Evolutionary conservation across 2,888 invertebrate species (phyloP).

Genomic region (Timema podura): DNA sequence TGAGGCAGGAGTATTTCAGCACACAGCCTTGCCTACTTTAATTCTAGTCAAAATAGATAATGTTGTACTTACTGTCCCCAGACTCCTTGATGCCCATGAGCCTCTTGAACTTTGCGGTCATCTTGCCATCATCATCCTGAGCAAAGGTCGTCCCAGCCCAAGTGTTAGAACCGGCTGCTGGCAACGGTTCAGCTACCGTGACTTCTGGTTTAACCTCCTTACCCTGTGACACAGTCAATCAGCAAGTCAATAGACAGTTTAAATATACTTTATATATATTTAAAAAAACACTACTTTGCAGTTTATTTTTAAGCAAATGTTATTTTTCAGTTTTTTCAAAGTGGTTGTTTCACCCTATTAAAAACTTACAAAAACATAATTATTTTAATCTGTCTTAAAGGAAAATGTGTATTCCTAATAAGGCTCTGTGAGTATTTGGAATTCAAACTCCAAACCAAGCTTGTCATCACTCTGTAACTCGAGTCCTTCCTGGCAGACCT

Average conservation of each 20-base stretch:
- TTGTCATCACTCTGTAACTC: no score
- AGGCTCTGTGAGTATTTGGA: no score
- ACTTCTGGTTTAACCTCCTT: constrained; percentile 41
- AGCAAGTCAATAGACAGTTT: no score
- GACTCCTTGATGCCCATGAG: constrained; percentile 89
- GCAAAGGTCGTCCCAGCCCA: constrained; percentile 87
- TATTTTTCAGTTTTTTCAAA: not conserved
- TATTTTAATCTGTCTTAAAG: not conserved
- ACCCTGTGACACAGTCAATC: no score
- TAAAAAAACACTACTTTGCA: no score
- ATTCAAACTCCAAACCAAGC: no score
- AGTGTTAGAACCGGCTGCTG: constrained; percentile 44
- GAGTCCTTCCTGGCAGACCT: no score
- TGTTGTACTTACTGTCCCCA: constrained; percentile 13
- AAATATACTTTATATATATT: no score
- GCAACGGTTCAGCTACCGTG: constrained; percentile 33
- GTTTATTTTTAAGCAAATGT: no score
- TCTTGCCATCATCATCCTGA: constrained; percentile 87
- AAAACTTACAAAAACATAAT: not conserved
- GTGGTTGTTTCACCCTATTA: not conserved
- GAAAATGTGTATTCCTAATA: not conserved
- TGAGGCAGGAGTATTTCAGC: no score
- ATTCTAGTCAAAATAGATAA: constrained; percentile 55
- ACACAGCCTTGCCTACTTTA: no score
- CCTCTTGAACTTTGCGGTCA: constrained; percentile 91